Conservation (phyloP, 2,797 vertebrate genomes). For the Myotis findleyi region DNA sequence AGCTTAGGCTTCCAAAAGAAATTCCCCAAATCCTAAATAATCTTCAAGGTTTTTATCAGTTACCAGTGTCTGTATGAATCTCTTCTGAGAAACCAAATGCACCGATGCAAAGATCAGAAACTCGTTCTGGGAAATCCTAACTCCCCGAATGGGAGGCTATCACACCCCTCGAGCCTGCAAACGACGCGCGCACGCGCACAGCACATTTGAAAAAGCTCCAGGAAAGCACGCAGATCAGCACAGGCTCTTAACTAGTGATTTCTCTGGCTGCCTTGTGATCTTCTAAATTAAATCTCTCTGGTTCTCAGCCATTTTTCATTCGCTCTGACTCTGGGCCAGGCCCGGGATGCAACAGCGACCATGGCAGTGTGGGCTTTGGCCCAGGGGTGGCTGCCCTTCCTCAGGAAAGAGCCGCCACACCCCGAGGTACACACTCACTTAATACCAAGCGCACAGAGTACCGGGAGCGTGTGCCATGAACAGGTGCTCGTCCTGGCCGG, state of each 20-base stretch:
- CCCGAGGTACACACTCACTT: fast-evolving
- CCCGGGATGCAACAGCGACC: neutral
- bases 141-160: fast-evolving
- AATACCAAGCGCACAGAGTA: fast-evolving
- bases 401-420: neutral
- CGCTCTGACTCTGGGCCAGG: neutral
- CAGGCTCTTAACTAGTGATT: neutral
- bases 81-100: neutral
- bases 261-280: neutral
- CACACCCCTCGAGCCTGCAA: fast-evolving
- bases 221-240: neutral
- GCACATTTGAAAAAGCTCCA: fast-evolving
- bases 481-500: fast-evolving
- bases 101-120: neutral
- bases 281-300: neutral
- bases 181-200: fast-evolving
- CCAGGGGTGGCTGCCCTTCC: neutral
- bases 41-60: neutral
- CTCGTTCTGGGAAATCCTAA: neutral
- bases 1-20: constrained; percentile 36
- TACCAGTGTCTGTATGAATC: neutral
- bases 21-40: neutral
- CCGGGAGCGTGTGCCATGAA: fast-evolving
- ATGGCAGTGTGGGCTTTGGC: neutral
- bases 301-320: neutral